A percentile compares a stretch with the other conserved stretches of the same genome.
phyloP scores from a whole-genome alignment of 2,888 invertebrate species.

The Ochropleura plecta region DNA sequence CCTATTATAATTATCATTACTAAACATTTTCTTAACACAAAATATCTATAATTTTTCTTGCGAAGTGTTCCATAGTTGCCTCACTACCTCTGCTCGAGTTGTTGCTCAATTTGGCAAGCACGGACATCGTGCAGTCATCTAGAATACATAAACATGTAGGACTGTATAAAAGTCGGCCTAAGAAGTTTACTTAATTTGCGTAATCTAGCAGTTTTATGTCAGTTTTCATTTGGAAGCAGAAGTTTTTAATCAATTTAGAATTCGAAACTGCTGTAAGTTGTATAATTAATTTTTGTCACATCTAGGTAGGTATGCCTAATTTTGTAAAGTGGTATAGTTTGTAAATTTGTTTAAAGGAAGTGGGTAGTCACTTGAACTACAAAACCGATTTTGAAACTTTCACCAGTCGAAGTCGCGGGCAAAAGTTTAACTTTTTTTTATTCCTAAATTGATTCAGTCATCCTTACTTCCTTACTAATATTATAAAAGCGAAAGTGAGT shows the following conservation, averaged over 20 bases:
- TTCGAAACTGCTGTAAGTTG: not conserved
- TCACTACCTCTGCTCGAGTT: conserved; percentile 12
- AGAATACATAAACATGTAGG: conserved; percentile 22
- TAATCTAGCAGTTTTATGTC: not conserved
- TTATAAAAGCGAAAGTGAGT: too few relatives aligned
- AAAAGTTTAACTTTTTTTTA: too few relatives aligned
- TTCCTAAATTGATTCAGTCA: too few relatives aligned
- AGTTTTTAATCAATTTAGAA: conserved; percentile 1
- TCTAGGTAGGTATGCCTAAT: too few relatives aligned
- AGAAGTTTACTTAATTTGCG: conserved; percentile 13
- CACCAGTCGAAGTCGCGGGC: too few relatives aligned
- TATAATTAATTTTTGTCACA: not conserved
- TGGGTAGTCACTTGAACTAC: too few relatives aligned
- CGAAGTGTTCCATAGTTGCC: conserved; percentile 33
- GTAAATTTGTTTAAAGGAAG: too few relatives aligned
- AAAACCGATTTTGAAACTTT: too few relatives aligned
- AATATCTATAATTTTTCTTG: conserved; percentile 18
- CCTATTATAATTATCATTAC: conserved; percentile 9
- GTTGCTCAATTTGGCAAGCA: conserved; percentile 39
- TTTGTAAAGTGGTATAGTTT: too few relatives aligned
- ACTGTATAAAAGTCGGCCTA: conserved; percentile 2
- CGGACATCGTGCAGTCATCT: conserved; percentile 23
- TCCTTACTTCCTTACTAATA: too few relatives aligned
- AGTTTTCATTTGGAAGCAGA: conserved; percentile 5
- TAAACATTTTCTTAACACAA: conserved; percentile 12